Evolutionary conservation across 2,113 vertebrate species (phyloP).

Genomic region (Catharus fuscescens): DNA sequence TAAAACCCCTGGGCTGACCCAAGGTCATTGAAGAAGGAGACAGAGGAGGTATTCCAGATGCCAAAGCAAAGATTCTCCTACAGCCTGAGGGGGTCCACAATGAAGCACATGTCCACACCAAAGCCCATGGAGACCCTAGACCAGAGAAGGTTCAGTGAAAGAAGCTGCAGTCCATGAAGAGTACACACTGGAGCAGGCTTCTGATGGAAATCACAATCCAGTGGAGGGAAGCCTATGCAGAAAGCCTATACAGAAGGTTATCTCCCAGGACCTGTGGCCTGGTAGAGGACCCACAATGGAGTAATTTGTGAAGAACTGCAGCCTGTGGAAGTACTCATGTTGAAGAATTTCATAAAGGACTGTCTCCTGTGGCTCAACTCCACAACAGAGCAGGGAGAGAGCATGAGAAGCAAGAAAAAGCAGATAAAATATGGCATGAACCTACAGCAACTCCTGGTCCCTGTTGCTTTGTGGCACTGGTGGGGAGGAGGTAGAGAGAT

Average conservation of each 20-base stretch:
- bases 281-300: neutral
- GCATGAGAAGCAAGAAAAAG: neutral
- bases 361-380: neutral
- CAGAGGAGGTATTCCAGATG: neutral
- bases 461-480: fast-evolving
- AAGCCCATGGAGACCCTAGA: neutral
- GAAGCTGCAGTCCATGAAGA: neutral
- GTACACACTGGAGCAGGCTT: neutral
- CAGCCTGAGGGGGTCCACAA: fast-evolving
- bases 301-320: neutral
- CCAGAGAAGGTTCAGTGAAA: neutral
- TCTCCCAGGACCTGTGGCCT: neutral
- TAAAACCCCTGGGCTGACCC: neutral
- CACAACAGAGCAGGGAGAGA: neutral
- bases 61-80: neutral
- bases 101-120: neutral
- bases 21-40: neutral
- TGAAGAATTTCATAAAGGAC: neutral
- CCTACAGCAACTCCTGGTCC: fast-evolving
- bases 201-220: fast-evolving
- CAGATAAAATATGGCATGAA: neutral
- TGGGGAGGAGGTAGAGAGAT: neutral
- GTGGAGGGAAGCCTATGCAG: neutral
- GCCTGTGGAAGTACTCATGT: neutral
- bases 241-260: neutral